Conservation (phyloP, 2,113 vertebrate genomes). For the Zapus hudsonius region DNA sequence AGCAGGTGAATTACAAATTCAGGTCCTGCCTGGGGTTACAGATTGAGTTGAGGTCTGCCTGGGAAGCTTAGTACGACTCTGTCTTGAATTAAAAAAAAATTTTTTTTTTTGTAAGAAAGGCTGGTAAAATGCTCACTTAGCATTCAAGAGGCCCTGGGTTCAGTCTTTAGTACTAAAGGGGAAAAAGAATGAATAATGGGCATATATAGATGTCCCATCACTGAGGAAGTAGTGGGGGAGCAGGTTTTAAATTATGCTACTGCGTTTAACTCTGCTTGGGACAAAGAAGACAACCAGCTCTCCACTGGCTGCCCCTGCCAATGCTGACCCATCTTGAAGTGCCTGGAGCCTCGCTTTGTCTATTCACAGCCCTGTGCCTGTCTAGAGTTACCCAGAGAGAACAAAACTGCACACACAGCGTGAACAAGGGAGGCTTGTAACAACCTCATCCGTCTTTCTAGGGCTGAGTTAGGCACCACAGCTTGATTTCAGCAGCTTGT, state of each 20-base stretch:
- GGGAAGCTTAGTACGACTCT: background rate
- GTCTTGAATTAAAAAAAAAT: no score
- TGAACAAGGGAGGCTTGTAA: conserved; percentile 62
- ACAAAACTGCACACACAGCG: conserved; percentile 70
- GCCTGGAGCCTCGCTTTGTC: conserved; percentile 58
- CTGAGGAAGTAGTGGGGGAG: background rate
- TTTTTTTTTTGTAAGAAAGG: background rate
- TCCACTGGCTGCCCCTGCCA: background rate
- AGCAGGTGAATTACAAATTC: background rate
- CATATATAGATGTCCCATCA: background rate
- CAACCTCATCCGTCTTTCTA: conserved; percentile 53
- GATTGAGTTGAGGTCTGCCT: background rate
- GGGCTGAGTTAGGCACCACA: conserved; percentile 59
- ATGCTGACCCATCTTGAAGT: conserved; percentile 34
- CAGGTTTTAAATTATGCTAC: background rate
- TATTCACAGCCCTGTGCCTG: conserved; percentile 62
- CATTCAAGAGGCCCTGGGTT: background rate
- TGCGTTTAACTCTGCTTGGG: background rate
- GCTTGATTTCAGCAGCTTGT: conserved; percentile 49
- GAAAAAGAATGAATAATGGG: background rate
- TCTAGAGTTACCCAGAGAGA: conserved; percentile 65
- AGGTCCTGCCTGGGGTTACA: background rate
- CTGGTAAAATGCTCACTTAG: background rate
- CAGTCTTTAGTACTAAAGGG: background rate
- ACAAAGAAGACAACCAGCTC: background rate